These are phyloP conservation scores for Xenus cinereus DNA, from an alignment of 2,113 vertebrate genomes.

Conservation along the genomic window DNA sequence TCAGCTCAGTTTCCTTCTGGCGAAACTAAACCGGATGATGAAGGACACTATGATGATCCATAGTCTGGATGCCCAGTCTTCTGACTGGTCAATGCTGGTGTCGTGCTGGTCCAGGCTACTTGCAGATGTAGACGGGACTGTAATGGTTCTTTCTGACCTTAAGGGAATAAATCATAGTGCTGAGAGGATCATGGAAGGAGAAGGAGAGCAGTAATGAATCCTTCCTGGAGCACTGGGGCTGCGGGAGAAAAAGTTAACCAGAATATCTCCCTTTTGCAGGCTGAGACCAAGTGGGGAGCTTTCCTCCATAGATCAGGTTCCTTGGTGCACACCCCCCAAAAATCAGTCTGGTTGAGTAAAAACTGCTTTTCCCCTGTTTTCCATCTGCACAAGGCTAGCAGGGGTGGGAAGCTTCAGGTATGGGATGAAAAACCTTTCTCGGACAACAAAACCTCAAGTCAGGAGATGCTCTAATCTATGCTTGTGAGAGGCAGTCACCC, in stretches of 20 bases:
- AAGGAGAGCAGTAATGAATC: not conserved
- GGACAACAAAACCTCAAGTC: not conserved
- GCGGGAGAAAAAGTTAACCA: not conserved
- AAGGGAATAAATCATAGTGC: not conserved
- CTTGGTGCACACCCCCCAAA: not conserved
- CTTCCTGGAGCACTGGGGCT: not conserved
- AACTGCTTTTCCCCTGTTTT: not conserved
- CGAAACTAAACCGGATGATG: fast-evolving
- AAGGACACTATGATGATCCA: too few species aligned
- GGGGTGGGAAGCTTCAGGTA: not conserved
- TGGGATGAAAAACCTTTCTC: not conserved
- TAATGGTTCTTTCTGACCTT: not conserved
- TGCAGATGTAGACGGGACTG: fast-evolving
- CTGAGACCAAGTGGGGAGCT: not conserved
- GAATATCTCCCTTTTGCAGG: not conserved
- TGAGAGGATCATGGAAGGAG: not conserved
- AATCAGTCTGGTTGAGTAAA: not conserved
- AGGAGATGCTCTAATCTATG: not conserved
- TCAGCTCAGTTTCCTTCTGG: not conserved
- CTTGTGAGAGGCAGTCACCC: not conserved
- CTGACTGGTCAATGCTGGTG: not conserved
- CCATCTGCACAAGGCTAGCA: fast-evolving
- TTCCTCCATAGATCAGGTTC: not conserved
- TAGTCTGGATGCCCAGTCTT: not conserved
- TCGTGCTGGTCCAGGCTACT: not conserved